Evolutionary conservation across 1,140 invertebrate species (phyloP), one percentile per base, ranked within the genome.

Genomic region (Drosophila ananassae): DNA sequence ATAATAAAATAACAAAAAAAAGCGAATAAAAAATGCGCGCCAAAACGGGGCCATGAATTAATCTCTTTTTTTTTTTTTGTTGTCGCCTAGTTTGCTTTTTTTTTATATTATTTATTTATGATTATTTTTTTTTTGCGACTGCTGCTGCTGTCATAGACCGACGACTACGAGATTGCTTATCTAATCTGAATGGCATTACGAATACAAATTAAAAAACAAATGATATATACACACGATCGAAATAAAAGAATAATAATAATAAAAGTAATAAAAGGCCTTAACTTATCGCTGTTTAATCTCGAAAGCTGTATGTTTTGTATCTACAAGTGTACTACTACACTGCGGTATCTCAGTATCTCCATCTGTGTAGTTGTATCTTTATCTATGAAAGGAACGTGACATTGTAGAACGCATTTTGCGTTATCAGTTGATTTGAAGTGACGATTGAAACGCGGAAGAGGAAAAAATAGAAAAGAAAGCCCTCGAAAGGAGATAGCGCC

Each of bases 41-140:
- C 67, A 69, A 69, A 69, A 69, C 32, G 67, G 64, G 64, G 67
- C 32, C 67, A 69, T 68, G 66, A 69, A 68, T 69, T 69, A 69
- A 57, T 69, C 44, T 30, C 10, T 37, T 58, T 48, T 46, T 39
- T 21, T 64, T 56, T 62, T 22, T 48, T 46, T n/a, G n/a, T n/a
- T 17, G 17, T 17, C 17, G 17, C 17, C 17, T 17, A 17, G 12
- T 64, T 44, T n/a, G 24, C 2, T 10, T 8, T 17, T 24, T 17
- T 32, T 41, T 32, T 32, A 39, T 56, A 5, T 13, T 25, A 25
- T 48, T 57, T 30, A 30, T 58, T 58, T 44, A 25, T 51, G 24
- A 51, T 51, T 56, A 58, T 48, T 60, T 47, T 24, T 28, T 39
- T 17, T 17, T 17, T 17, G 17, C 17, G 17, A 17, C 17, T 17